Base-by-base conservation (phyloP, 2,113 vertebrate genomes). In the Zosterops lateralis region DNA sequence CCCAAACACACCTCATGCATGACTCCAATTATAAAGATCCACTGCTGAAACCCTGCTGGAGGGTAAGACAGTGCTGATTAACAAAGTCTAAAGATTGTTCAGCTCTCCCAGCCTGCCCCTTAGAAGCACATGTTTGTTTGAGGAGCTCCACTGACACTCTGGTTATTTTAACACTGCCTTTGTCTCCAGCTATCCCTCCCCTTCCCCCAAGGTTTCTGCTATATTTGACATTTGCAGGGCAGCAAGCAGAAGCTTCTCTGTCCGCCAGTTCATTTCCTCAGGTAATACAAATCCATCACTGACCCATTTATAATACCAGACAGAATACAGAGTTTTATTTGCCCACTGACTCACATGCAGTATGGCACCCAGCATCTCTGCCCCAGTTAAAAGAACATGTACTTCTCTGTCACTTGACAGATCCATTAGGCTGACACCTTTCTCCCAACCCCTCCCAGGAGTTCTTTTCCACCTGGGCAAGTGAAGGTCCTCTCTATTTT, bases 201-300 rank as follows among this genome's bases (percentile, higher is more conserved):
- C 76, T 89, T 87, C 89, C 86, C 87, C 67, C 71, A 92, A 81
- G 93, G 64, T 78, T 76, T 88, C 56, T 68, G 67, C 90, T 96
- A 7, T 89, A 91, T 95, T 85, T 92, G 92, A 95, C 77, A 87
- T 95, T 89, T 86, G 80, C 92, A 95, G 83, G 87, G 78, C 80
- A 92, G 71, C 89, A 76, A 85, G 75, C 72, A 91, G 87, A 93
- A 95, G 81, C 84, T 51, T 88, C 58, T 89, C 82, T 58, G 62
- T 80, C 67, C 15, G 42, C 77, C 66, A 91, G 85, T 89, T 95
- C 40, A 92, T 97, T 95, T 96, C 94, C 86, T 96, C 76, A 94
- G 92, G 95, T 96, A 94, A 96, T 84, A 84, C 89, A 96, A 89
- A 93, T 95, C 92, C 83, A 92, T 91, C 76, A 84, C 62, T 95